Evolutionary conservation across 1,140 invertebrate genomes (phyloP), one percentile per base, ranked within the genome.

Genomic region (Micrasema minimum): DNA sequence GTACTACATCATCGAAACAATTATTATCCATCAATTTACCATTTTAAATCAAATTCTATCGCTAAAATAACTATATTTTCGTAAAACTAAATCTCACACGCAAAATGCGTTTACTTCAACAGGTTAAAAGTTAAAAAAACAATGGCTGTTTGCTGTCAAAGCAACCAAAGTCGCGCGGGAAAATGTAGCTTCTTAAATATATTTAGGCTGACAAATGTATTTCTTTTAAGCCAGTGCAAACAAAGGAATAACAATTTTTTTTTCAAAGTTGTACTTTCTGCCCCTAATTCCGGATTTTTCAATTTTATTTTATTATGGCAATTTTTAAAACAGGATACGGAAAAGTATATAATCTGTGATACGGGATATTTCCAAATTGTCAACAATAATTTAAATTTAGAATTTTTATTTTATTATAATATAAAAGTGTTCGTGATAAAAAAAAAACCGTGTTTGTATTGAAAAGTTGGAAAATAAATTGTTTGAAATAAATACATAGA

Each of bases 101-200:
- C 16, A 9, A 16, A 37, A 59, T 31, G 16, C 31, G 31, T 20
- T 12, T 26, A 22, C 22, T 23, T 53, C 50, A 4, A 11, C 9
- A 53, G 11, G 12, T 23, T 20, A 18, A 23, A 31, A 12, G 16
- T 53, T 10, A 18, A 12, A 38, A 6, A 57, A 57, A 57, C 14
- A 37, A 37, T 37, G 31, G 35, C n/a, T 6, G 50, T 23, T 43
- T 5, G 10, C 41, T 14, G 16, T 50, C 9, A 18, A 50, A 14
- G n/a, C 18, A 43, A n/a, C 41, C 10, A 57, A 57, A 57, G 31
- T 38, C 53, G 53, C 53, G 55, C 55, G 55, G 55, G 55, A 59
- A 59, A 59, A 9, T 59, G 55, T 59, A 38, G 55, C 38, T 7
- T 20, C 38, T 14, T 16, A 38, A 22, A 10, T 31, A 31, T 53